phyloP scores from a whole-genome alignment of 2,888 invertebrate species.

The Bursaphelenchus okinawaensis region DNA sequence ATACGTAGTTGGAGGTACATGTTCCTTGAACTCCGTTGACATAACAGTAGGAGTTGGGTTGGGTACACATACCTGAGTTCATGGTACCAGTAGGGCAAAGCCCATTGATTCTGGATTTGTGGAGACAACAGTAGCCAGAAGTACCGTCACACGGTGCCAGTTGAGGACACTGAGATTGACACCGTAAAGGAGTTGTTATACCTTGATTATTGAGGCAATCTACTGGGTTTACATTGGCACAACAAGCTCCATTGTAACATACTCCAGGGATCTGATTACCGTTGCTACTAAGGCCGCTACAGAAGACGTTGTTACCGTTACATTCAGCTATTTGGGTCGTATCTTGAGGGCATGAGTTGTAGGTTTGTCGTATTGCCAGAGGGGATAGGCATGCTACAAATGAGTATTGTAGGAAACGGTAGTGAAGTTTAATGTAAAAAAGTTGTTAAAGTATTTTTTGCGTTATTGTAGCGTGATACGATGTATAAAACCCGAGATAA shows the following conservation, averaged over 20 bases:
- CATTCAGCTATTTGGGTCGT: not conserved
- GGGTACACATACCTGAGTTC: not conserved
- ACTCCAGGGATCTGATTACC: not conserved
- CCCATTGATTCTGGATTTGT: not conserved
- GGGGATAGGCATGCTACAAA: not conserved
- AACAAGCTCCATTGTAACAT: not conserved
- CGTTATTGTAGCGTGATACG: too few relatives aligned
- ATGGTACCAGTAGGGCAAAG: not conserved
- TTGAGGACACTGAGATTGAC: not conserved
- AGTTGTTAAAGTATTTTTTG: too few relatives aligned
- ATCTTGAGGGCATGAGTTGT: not conserved
- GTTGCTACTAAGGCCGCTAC: not conserved
- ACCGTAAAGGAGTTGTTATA: not conserved
- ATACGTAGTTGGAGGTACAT: not conserved
- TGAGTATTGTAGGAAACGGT: too few relatives aligned
- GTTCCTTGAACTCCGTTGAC: not conserved
- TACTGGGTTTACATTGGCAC: not conserved
- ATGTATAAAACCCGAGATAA: too few relatives aligned
- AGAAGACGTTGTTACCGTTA: not conserved
- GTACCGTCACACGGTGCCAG: not conserved
- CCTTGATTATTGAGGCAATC: not conserved
- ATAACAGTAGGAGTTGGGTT: not conserved
- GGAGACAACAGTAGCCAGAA: not conserved
- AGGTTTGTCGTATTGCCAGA: too few relatives aligned
- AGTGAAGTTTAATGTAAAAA: too few relatives aligned